Evolutionary conservation across 2,888 invertebrate species (phyloP).

Genomic region (Chloroclysta siterata): DNA sequence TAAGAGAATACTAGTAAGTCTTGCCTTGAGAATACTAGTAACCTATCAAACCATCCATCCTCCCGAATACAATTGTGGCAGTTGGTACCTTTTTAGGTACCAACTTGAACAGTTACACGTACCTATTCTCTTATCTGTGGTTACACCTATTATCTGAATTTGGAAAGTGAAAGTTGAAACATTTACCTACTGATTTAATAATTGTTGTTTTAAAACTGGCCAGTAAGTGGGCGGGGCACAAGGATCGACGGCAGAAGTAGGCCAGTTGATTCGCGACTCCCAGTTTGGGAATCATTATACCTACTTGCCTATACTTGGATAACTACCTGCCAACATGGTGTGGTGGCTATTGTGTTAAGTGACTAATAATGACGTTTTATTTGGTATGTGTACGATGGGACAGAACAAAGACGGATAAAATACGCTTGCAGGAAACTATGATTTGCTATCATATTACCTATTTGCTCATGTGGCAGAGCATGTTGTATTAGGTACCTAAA

Average conservation of each 20-base stretch:
- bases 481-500: not conserved
- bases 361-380: slow-evolving; percentile 36
- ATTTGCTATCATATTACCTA: too few relatives aligned
- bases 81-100: not conserved
- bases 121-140: too few relatives aligned
- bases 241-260: slow-evolving; percentile 37
- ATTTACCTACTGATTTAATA: slow-evolving; percentile 4
- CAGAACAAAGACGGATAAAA: not conserved
- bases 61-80: not conserved
- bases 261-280: slow-evolving; percentile 38
- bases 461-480: too few relatives aligned
- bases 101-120: not conserved
- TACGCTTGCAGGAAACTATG: too few relatives aligned
- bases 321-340: slow-evolving; percentile 28
- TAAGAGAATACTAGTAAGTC: too few relatives aligned
- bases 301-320: slow-evolving; percentile 28
- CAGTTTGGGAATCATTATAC: slow-evolving; percentile 34
- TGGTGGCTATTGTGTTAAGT: slow-evolving; percentile 34
- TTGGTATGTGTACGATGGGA: slow-evolving; percentile 19
- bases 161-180: slow-evolving; percentile 5
- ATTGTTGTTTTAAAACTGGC: slow-evolving; percentile 37
- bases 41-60: not conserved
- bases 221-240: slow-evolving; percentile 36
- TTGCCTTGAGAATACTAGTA: too few relatives aligned
- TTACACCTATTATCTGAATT: not conserved